Evolutionary conservation across 2,797 vertebrate species (phyloP), one percentile per base, ranked within the genome.

Genomic region (Xiphorhynchus erythropygius): DNA sequence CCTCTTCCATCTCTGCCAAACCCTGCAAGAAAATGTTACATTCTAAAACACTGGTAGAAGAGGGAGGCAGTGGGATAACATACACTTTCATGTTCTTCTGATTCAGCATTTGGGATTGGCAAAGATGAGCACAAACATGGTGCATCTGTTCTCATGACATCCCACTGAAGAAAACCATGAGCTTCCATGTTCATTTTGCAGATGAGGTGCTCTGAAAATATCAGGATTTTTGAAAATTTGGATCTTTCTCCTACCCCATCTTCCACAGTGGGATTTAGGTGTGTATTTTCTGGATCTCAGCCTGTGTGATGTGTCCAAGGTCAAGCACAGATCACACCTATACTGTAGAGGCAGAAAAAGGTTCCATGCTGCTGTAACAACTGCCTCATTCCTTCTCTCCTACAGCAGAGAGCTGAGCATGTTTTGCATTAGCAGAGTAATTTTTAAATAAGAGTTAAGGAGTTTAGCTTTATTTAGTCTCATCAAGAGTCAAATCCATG

Each of bases 381-480:
- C 44, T 70, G 68, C 22, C 37, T 87, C 47, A 27, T 73, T 67
- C 56, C 35, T 89, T 30, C 19, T 42, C 64, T 84, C 19, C 75
- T 73, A 41, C 27, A 93, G 52, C 5, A 79, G 23, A 39, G 28
- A 85, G 27, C 32, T n/a, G 52, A 92, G 27, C 37, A 23, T 30
- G 24, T 59, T 87, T 53, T 80, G 32, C 33, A 42, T 67, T 42
- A 70, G 24, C 44, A 68, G n/a, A 88, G 22, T 13, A 11, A 65
- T 68, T 57, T 88, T 81, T 16, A 84, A 86, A 71, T 30, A 37
- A 46, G 28, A 70, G 15, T 56, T 70, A 41, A 49, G 56, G 47
- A 74, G 37, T 79, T 90, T 60, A 76, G 52, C 52, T 93, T 87
- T 75, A 73, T 91, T 88, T 84, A 77, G 37, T 67, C 67, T 93